phyloP scores from a whole-genome alignment of 1,140 invertebrate species.

The Agrypnia vestita region DNA sequence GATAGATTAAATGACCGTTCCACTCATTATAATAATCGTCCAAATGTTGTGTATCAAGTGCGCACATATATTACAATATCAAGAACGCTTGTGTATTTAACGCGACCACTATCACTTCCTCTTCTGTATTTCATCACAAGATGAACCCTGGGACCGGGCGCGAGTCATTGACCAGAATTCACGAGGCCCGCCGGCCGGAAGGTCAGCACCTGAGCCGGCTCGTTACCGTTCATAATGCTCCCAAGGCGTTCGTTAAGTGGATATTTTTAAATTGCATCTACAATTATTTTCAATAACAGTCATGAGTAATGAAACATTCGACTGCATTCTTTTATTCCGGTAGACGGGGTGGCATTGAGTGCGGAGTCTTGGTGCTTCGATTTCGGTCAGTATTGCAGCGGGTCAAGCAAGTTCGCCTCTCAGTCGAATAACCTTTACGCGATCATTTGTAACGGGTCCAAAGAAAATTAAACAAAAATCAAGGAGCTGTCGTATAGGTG shows the following conservation, averaged over 20 bases:
- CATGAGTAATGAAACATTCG: conserved; percentile 38
- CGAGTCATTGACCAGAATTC: conserved; percentile 24
- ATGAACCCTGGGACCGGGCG: conserved; percentile 3
- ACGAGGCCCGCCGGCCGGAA: conserved; percentile 10
- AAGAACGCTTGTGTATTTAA: not conserved
- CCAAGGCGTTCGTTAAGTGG: conserved; percentile 8
- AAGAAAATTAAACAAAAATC: no score
- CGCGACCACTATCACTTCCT: not conserved
- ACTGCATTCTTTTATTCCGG: conserved; percentile 16
- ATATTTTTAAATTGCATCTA: conserved; percentile 5
- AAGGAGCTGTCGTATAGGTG: no score
- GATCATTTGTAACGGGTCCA: no score
- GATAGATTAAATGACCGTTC: no score
- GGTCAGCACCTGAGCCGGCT: conserved; percentile 14
- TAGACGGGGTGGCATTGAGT: conserved; percentile 33
- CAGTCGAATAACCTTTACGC: no score
- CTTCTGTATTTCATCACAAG: not conserved
- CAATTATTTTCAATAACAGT: conserved; percentile 24
- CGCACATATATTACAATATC: no score
- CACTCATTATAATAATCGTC: no score
- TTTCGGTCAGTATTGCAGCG: conserved; percentile 18
- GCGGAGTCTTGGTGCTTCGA: not conserved
- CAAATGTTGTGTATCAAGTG: no score
- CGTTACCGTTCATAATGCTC: conserved; percentile 27
- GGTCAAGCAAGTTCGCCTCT: conserved; percentile 1